A percentile compares a stretch with the other conserved stretches of the same genome.
phyloP scores from a whole-genome alignment of 2,113 vertebrate species.

The Melozone crissalis region DNA sequence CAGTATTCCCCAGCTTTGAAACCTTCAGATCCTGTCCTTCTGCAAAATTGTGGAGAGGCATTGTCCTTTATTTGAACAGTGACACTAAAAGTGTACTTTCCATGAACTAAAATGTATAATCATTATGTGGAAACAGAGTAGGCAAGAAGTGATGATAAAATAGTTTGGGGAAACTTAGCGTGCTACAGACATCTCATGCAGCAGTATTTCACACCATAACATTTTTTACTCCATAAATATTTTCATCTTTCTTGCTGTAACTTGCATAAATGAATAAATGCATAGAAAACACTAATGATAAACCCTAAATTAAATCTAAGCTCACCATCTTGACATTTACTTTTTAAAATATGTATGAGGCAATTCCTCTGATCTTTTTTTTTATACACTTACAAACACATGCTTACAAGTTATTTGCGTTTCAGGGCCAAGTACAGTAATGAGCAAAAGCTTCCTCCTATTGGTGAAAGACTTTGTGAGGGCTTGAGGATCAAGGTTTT shows the following conservation, averaged over 20 bases:
- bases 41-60: not conserved
- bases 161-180: not conserved
- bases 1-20: not conserved
- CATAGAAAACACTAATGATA: conserved; percentile 26
- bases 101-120: not conserved
- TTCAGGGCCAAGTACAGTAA: not conserved
- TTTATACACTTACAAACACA: not conserved
- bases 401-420: not conserved
- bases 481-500: not conserved
- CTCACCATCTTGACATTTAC: conserved; percentile 18
- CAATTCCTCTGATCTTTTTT: conserved; percentile 41
- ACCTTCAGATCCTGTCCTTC: not conserved
- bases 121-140: not conserved
- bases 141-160: not conserved
- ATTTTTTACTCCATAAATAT: conserved; percentile 29
- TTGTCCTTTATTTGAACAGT: not conserved
- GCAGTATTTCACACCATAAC: not conserved
- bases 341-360: conserved; percentile 54
- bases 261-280: conserved; percentile 57
- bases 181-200: not conserved
- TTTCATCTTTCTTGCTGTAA: conserved; percentile 34
- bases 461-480: not conserved
- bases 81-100: not conserved
- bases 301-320: conserved; percentile 40
- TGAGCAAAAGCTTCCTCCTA: not conserved